Evolutionary conservation across 1,140 invertebrate genomes (phyloP).

Genomic region (Diprion similis): DNA sequence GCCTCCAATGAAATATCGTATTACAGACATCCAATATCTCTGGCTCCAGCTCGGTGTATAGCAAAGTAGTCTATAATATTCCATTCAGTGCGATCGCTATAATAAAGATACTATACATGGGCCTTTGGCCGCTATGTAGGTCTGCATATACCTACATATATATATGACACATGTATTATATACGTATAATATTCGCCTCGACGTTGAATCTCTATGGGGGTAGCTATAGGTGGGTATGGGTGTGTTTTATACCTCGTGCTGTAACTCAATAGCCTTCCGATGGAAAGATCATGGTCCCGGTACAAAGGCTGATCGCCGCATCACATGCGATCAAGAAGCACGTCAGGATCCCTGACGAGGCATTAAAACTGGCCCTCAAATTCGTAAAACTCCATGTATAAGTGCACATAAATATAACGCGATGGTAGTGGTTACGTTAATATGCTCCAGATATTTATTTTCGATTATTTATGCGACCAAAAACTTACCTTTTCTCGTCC

Average conservation of each 20-base stretch:
- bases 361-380: no score
- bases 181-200: neutral
- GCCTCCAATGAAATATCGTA: conserved; percentile 51
- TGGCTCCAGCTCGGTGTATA: neutral
- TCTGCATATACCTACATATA: conserved; percentile 22
- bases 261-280: conserved; percentile 57
- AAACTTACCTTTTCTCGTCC: no score
- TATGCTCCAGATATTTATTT: no score
- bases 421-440: no score
- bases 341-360: conserved; percentile 55
- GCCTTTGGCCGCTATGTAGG: conserved; percentile 12
- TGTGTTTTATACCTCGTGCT: conserved; percentile 24
- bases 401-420: no score
- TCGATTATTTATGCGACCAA: no score
- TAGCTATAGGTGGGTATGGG: conserved; percentile 15
- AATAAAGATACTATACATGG: conserved; percentile 35
- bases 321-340: conserved; percentile 58
- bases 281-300: conserved; percentile 54
- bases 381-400: no score
- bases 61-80: conserved; percentile 40
- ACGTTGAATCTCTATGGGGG: conserved; percentile 27
- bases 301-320: conserved; percentile 60
- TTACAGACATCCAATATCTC: conserved; percentile 46
- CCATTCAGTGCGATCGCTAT: conserved; percentile 46
- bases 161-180: neutral